These are phyloP conservation scores for Campoplex capitator DNA, from an alignment of 2,888 invertebrate species.

Conservation along the genomic window DNA sequence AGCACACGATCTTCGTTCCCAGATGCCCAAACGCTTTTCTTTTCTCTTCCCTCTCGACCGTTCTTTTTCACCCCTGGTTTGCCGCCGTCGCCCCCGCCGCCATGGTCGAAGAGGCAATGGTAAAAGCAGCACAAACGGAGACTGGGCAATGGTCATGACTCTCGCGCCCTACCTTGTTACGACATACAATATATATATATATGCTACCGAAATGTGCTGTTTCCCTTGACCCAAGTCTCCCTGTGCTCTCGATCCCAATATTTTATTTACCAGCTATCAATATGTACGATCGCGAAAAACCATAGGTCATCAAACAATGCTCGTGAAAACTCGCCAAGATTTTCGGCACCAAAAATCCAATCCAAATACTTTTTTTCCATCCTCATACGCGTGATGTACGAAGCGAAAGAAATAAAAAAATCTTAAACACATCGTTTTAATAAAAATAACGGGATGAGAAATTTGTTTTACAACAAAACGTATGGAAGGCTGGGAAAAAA, in stretches of 20 bases:
- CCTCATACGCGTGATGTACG: neutral
- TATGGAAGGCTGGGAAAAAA: conserved; percentile 27
- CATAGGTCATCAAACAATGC: conserved; percentile 64
- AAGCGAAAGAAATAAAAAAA: neutral
- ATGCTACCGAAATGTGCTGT: conserved; percentile 11
- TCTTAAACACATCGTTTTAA: neutral
- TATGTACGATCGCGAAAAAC: conserved; percentile 77
- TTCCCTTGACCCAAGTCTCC: conserved; percentile 71
- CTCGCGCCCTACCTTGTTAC: conserved; percentile 42
- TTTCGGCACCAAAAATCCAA: conserved; percentile 17
- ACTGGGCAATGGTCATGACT: conserved; percentile 51
- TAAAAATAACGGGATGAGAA: neutral
- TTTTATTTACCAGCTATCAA: conserved; percentile 84
- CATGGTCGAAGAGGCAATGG: conserved; percentile 31
- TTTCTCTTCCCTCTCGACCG: neutral
- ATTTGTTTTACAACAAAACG: neutral
- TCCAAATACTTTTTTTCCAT: neutral
- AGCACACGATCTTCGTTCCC: conserved; percentile 37
- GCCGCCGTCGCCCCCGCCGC: no score
- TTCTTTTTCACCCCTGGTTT: conserved; percentile 12
- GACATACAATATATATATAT: neutral
- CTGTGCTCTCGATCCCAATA: conserved; percentile 72
- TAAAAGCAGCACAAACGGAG: conserved; percentile 58
- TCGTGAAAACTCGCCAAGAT: conserved; percentile 68
- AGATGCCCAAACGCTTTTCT: conserved; percentile 45